Base-by-base conservation (phyloP, 2,797 vertebrate species). In the Euthynnus affinis region DNA sequence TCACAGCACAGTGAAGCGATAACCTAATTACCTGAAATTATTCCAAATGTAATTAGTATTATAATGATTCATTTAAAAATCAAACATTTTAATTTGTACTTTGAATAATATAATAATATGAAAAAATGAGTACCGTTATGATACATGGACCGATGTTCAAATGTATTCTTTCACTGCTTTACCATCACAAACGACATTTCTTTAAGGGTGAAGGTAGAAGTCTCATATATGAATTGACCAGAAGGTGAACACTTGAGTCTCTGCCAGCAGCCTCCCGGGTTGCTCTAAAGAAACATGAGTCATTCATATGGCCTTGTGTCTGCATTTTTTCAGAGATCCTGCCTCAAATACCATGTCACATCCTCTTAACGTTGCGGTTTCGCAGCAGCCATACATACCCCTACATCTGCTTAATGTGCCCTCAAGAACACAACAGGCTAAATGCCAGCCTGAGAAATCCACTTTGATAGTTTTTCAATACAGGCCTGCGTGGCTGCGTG, bases 271-370 rank as follows among this genome's bases (percentile, higher is more conserved):
- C 40, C 76, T 46, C 34, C 57, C 15, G 4, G 4, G 3, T 17
- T 9, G 29, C 48, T 48, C 22, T 53, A 63, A 29, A 29, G 9
- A 63, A 29, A 17, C 29, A 44, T 72, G 67, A 75, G 46, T 89
- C 79, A 78, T 34, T 61, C 29, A 55, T 7, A 20, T 29, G 40
- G 62, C 61, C 67, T 61, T 71, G 58, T 56, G 56, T 77, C 71
- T 84, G 74, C 12, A 60, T 72, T 74, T 64, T 70, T 82, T 76
- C 72, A 76, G 78, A 71, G 66, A 78, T 81, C 58, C 71, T 53
- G 40, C 81, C 75, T 86, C 18, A 92, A 86, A 88, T 78, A 85
- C 66, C 86, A 83, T 53, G 79, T 85, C 85, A 44, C 67, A 68
- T 85, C 71, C 62, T 71, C 46, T 90, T 71, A 88, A 62, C 53